A percentile compares a stretch with the other conserved stretches of the same genome.
Evolutionary conservation across 2,113 vertebrate genomes (phyloP).

Genomic region (Tinamus guttatus): DNA sequence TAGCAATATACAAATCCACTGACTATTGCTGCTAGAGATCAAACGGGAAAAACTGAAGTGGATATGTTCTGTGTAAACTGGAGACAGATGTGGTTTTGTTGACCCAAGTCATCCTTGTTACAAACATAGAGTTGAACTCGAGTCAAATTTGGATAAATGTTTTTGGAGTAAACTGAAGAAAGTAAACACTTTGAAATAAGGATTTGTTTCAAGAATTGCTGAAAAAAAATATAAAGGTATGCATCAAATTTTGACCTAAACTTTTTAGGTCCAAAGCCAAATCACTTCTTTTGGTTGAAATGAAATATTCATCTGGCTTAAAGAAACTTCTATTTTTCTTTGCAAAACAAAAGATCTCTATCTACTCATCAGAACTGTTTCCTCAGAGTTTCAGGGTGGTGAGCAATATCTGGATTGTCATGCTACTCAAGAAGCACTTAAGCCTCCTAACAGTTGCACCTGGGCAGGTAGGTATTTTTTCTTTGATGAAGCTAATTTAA

Average conservation of each 20-base stretch:
- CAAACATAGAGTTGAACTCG: not conserved
- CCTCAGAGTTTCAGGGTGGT: not conserved
- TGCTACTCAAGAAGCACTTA: not conserved
- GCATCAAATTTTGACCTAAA: not conserved
- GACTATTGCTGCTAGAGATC: not conserved
- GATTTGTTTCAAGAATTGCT: not conserved
- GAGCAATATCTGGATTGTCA: not conserved
- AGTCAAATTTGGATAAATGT: not conserved
- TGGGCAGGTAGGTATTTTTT: not conserved
- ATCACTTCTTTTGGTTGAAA: not conserved
- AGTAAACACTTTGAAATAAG: not conserved
- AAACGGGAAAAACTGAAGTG: not conserved
- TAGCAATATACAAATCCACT: not conserved
- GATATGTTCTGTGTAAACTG: not conserved
- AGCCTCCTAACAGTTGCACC: not conserved
- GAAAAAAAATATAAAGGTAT: not conserved
- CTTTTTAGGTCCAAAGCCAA: not conserved
- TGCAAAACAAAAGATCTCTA: not conserved
- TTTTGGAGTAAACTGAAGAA: not conserved
- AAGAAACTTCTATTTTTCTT: not conserved
- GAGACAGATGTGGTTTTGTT: constrained; percentile 17
- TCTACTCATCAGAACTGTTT: not conserved
- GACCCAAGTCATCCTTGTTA: not conserved
- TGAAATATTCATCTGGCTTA: not conserved
- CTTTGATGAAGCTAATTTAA: not conserved